These are phyloP conservation scores for Benthosema pterotum DNA, from an alignment of 2,797 vertebrate genomes.

Conservation along the genomic window DNA sequence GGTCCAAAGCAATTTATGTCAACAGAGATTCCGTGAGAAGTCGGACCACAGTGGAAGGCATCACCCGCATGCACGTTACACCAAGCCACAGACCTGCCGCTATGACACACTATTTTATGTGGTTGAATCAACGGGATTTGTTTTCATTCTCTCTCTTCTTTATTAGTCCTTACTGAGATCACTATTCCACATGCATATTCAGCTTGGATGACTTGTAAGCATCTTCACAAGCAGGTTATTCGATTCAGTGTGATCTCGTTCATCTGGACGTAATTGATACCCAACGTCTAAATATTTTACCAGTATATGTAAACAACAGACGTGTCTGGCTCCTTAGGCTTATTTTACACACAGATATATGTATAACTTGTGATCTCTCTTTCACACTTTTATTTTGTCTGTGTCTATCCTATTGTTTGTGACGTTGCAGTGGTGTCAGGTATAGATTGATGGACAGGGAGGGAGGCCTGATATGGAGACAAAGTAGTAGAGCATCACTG, in stretches of 20 bases:
- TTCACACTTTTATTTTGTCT: too few species aligned
- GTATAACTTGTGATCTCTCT: too few species aligned
- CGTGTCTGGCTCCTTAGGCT: background rate
- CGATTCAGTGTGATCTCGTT: too few species aligned
- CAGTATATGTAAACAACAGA: background rate
- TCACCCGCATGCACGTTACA: slow-evolving; percentile 3
- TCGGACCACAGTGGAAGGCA: slow-evolving; percentile 14
- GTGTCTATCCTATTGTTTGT: too few species aligned
- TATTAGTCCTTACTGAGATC: background rate
- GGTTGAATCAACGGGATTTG: background rate
- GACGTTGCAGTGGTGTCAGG: too few species aligned
- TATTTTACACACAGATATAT: background rate
- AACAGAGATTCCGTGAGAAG: slow-evolving; percentile 60
- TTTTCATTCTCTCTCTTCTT: background rate
- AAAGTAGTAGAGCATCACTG: background rate
- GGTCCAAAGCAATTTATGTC: slow-evolving; percentile 74
- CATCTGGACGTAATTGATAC: too few species aligned
- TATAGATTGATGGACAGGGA: background rate
- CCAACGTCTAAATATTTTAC: too few species aligned
- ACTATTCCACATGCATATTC: background rate
- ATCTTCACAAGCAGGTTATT: background rate
- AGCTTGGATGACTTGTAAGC: background rate
- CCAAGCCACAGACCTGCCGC: background rate
- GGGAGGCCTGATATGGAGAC: background rate
- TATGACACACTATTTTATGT: background rate